phyloP scores from a whole-genome alignment of 2,888 invertebrate species.

The Himalopsyche kuldschensis region DNA sequence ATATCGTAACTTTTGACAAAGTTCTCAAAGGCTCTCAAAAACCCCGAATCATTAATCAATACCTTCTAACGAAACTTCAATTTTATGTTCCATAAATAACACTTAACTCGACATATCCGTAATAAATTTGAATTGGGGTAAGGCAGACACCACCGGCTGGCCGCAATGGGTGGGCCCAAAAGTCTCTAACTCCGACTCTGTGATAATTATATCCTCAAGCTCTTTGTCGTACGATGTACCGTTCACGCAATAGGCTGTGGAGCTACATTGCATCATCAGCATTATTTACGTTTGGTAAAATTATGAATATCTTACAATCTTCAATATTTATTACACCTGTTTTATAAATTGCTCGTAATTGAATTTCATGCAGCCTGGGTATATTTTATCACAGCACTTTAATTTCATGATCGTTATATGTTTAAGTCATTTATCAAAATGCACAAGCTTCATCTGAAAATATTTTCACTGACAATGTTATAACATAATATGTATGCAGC shows the following conservation, averaged over 20 bases:
- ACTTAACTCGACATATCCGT: conserved; percentile 36
- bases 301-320: neutral
- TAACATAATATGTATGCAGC: too few species aligned
- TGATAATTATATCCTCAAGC: conserved; percentile 32
- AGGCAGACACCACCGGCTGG: neutral
- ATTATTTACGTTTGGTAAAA: neutral
- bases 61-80: conserved; percentile 5
- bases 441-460: too few species aligned
- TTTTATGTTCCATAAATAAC: conserved; percentile 27
- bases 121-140: conserved; percentile 38
- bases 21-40: conserved; percentile 10
- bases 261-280: neutral
- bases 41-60: conserved; percentile 21
- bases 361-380: neutral
- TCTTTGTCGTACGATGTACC: neutral
- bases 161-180: conserved; percentile 14
- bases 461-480: neutral
- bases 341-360: neutral
- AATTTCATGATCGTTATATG: too few species aligned
- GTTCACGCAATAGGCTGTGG: neutral
- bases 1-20: neutral
- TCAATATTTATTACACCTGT: neutral
- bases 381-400: neutral
- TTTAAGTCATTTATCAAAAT: too few species aligned
- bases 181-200: neutral